Percentiles rank a stretch among this genome's conserved stretches.
These are phyloP conservation scores for Gymnoscopelus microlampas DNA, from an alignment of 2,797 vertebrate species.

Conservation along the genomic window DNA sequence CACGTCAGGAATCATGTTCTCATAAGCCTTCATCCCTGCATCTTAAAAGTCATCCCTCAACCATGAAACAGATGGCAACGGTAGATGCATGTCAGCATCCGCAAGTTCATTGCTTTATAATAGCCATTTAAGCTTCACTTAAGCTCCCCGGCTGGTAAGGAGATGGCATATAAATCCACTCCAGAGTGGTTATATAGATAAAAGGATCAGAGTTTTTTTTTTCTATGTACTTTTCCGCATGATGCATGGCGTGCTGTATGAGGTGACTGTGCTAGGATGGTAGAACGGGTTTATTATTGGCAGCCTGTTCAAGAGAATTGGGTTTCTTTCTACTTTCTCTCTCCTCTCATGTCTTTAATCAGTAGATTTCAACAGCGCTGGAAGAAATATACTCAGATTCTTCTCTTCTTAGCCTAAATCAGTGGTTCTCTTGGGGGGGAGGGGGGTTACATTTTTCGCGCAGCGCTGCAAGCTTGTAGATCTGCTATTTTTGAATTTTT, in stretches of 20 bases:
- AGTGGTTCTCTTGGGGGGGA: too few relatives aligned
- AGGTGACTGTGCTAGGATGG: constrained; percentile 47
- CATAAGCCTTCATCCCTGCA: constrained; percentile 40
- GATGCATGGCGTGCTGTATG: constrained; percentile 59
- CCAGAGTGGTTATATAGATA: constrained; percentile 70
- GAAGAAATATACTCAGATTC: too few relatives aligned
- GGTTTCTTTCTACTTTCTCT: neutral
- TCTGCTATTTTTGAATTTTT: too few relatives aligned
- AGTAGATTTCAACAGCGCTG: neutral
- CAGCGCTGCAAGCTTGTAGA: too few relatives aligned
- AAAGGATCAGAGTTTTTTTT: constrained; percentile 56
- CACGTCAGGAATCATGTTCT: constrained; percentile 35
- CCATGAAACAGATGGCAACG: constrained; percentile 75
- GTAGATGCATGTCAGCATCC: constrained; percentile 79
- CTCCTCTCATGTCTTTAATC: constrained; percentile 7
- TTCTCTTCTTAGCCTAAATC: too few relatives aligned
- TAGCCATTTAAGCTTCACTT: constrained; percentile 80
- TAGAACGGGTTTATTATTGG: constrained; percentile 31
- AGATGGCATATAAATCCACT: constrained; percentile 72
- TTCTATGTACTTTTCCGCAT: constrained; percentile 59
- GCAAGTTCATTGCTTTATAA: constrained; percentile 84
- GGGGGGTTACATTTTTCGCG: too few relatives aligned
- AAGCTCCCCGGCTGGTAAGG: constrained; percentile 69
- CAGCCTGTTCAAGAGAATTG: constrained; percentile 1
- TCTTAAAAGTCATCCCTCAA: constrained; percentile 65